Base-by-base conservation (phyloP, 2,888 invertebrate species). In the Pterostichus niger region DNA sequence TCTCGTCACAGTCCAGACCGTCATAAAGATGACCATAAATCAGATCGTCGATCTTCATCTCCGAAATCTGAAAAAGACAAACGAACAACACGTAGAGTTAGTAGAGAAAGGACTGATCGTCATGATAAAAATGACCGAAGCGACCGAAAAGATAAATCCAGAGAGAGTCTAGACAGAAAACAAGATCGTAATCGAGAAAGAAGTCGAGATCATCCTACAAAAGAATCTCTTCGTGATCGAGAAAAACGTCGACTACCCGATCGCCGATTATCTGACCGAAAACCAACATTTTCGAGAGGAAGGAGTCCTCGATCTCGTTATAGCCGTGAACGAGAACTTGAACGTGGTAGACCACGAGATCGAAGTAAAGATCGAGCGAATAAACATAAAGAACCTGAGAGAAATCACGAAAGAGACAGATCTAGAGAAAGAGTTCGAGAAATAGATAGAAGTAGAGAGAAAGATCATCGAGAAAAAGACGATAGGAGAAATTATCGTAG, bases 21-120 rank as follows among this genome's bases (percentile, higher is more conserved):
- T 17, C 40, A 24, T 10, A 84, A 79, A 77, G 77, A 44, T 46
- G 83, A 83, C n/a, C 56, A 71, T 11, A 59, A 73, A 40, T 11
- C 33, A 35, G 40, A 68, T 17, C 77, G 77, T 40, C 13, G 59
- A 15, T 59, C 59, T 11, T 10, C 46, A 15, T 24, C 64, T 11
- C 76, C 52, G 15, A 76, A 33, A 61, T 40, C n/a, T 1, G 56
- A 78, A 5, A 56, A 73, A 75, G 52, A 49, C 1, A 52, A 17
- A 35, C 33, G 56, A 35, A 6, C 56, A n/a, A 24, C 44, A 9
- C 54, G 56, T 13, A 73, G 71, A 6, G 9, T 56, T 4, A 80
- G 68, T 17, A 49, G 35, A 24, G 78, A 78, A 59, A 59, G 61
- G 49, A 24, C 46, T 15, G 56, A 59, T 10, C 35, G 40, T 24